phyloP scores from a whole-genome alignment of 2,797 vertebrate species.

The Fistularia commersonii region DNA sequence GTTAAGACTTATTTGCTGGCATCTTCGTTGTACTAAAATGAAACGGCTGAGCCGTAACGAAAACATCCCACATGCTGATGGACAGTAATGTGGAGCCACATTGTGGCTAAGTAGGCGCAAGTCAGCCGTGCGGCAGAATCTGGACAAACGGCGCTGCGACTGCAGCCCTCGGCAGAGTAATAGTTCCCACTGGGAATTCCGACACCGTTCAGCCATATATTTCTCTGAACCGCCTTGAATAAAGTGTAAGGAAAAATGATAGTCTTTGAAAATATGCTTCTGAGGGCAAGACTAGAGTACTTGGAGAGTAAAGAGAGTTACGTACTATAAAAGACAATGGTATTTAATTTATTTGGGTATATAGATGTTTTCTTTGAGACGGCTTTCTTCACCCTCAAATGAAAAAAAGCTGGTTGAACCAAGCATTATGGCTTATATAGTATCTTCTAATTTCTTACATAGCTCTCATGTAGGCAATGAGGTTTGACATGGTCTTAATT shows the following conservation, averaged over 20 bases:
- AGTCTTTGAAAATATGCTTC: conserved; percentile 31
- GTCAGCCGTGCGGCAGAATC: no score
- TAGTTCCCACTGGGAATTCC: conserved; percentile 15
- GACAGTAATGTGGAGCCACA: no score
- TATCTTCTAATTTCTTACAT: no score
- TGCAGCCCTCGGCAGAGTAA: conserved; percentile 17
- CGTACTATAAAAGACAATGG: conserved; percentile 6
- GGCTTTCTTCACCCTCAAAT: neutral
- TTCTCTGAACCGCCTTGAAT: conserved; percentile 28
- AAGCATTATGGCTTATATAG: no score
- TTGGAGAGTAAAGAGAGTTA: conserved; percentile 26
- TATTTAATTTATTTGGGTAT: conserved; percentile 8
- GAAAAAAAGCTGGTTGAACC: no score
- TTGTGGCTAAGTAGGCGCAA: no score
- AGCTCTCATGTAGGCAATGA: no score
- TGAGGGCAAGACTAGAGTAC: conserved; percentile 12
- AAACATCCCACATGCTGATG: no score
- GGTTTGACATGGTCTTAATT: no score
- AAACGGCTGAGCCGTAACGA: no score
- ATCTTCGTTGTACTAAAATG: no score
- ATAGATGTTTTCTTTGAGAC: neutral
- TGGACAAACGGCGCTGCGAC: conserved; percentile 5
- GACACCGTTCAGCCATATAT: conserved; percentile 13
- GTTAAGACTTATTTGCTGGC: no score
- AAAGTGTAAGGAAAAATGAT: conserved; percentile 20